Evolutionary conservation across 2,797 vertebrate species (phyloP).

Genomic region (Sebastolobus altivelis): DNA sequence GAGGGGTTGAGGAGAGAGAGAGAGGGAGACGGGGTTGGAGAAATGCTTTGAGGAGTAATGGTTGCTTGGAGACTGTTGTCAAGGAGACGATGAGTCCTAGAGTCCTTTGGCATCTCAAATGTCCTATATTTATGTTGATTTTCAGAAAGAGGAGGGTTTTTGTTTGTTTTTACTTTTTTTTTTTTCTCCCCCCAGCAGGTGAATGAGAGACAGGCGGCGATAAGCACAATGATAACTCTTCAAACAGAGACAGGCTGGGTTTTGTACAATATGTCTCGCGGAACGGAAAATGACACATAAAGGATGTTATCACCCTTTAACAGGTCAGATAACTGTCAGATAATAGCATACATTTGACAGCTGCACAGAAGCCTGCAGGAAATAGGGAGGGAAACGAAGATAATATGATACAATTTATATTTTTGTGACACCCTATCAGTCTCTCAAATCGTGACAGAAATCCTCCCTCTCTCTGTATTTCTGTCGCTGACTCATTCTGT

Average conservation of each 20-base stretch:
- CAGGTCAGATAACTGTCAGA: slow-evolving; percentile 63
- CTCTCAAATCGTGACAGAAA: slow-evolving; percentile 68
- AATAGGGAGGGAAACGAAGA: slow-evolving; percentile 24
- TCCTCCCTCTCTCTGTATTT: slow-evolving; percentile 58
- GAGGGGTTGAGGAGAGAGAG: slow-evolving; percentile 61
- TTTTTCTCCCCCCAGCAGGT: background rate
- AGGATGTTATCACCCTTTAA: slow-evolving; percentile 39
- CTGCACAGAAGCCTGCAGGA: slow-evolving; percentile 30
- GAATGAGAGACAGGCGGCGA: background rate
- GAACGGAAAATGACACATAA: slow-evolving; percentile 6
- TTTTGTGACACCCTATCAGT: slow-evolving; percentile 64
- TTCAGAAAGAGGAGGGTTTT: slow-evolving; percentile 36
- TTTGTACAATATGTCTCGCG: background rate
- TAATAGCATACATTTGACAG: slow-evolving; percentile 43
- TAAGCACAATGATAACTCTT: slow-evolving; percentile 8
- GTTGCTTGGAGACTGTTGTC: slow-evolving; percentile 89
- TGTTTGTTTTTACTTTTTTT: slow-evolving; percentile 8
- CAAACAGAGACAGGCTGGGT: slow-evolving; percentile 5
- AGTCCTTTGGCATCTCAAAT: slow-evolving; percentile 81
- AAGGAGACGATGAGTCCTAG: slow-evolving; percentile 83
- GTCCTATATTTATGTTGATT: slow-evolving; percentile 80
- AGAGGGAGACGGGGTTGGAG: slow-evolving; percentile 69
- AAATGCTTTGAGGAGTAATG: slow-evolving; percentile 83
- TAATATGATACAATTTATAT: slow-evolving; percentile 48
- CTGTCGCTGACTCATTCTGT: slow-evolving; percentile 72